phyloP scores from a whole-genome alignment of 2,797 vertebrate species.

The Gorsachius magnificus region DNA sequence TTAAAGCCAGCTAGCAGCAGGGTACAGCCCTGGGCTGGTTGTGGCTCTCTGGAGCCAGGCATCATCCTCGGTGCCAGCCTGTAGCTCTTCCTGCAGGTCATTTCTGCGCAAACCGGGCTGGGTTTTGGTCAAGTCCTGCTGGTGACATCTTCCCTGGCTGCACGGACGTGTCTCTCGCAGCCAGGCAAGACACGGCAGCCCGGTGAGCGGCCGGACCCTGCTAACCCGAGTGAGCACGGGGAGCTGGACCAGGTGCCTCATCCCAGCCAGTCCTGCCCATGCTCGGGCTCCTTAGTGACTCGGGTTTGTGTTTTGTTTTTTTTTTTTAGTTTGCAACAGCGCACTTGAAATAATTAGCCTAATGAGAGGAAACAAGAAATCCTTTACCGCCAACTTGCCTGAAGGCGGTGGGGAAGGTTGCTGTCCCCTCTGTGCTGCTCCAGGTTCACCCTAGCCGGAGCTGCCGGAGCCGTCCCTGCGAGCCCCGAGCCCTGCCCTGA shows the following conservation, averaged over 20 bases:
- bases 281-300: not conserved
- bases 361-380: not conserved
- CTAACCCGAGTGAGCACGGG: accelerated
- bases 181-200: accelerated
- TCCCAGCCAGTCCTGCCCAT: not conserved
- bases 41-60: not conserved
- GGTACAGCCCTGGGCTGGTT: not conserved
- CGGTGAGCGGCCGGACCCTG: accelerated
- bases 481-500: not conserved
- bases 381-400: not conserved
- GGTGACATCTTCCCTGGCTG: not conserved
- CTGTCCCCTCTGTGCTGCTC: not conserved
- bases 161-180: not conserved
- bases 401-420: not conserved
- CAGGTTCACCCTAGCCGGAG: accelerated
- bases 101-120: not conserved
- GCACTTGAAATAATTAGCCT: not conserved
- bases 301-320: too few species aligned
- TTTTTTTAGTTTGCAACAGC: not conserved
- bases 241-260: not conserved
- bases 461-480: not conserved
- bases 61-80: not conserved
- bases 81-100: accelerated
- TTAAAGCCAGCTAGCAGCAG: not conserved
- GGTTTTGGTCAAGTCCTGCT: not conserved